Base-by-base conservation (phyloP, 2,888 invertebrate species). In the Criorhina ranunculi region DNA sequence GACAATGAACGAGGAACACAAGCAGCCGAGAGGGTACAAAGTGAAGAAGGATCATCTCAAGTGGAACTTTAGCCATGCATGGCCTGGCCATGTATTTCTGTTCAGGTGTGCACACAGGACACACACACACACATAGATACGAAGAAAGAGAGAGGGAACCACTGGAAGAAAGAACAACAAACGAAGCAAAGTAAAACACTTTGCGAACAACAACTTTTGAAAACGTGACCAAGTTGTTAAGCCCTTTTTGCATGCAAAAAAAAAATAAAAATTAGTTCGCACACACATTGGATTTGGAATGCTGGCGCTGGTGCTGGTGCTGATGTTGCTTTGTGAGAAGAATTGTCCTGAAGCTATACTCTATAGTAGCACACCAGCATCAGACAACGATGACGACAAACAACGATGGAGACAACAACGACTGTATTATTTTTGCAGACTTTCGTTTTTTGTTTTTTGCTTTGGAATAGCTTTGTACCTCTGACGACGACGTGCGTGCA, bases 181-280 rank as follows among this genome's bases (percentile, higher is more conserved):
- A 66, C 78, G 51, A 73, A 62, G 53, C 62, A 64, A 85, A 79
- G 69, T 75, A 79, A 85, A 79, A 79, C 83, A 85, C 73, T 75
- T 59, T 75, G 75, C 69, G 59, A 75, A 85, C 83, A 75, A 79
- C 62, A 69, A 75, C 37, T 57, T 73, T 64, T 40, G 6, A 87
- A 87, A 86, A 87, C 87, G 87, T 87, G 87, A 87, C 87, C 83
- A 86, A 87, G 86, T 80, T 86, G 87, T 87, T 87, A 86, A 86
- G 81, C 73, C 81, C 82, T 86, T 86, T 72, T 78, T 60, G 51
- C 82, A 60, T 72, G 37, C 40, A 62, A 64, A 73, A 31, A 37
- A n/a, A n/a, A n/a, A n/a, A n/a, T n/a, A n/a, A n/a, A n/a, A n/a
- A n/a, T n/a, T n/a, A n/a, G 5, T 33, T 37, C 51, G 51, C 62